Conservation (phyloP, 1,140 invertebrate species). For the Belonocnema kinseyi region DNA sequence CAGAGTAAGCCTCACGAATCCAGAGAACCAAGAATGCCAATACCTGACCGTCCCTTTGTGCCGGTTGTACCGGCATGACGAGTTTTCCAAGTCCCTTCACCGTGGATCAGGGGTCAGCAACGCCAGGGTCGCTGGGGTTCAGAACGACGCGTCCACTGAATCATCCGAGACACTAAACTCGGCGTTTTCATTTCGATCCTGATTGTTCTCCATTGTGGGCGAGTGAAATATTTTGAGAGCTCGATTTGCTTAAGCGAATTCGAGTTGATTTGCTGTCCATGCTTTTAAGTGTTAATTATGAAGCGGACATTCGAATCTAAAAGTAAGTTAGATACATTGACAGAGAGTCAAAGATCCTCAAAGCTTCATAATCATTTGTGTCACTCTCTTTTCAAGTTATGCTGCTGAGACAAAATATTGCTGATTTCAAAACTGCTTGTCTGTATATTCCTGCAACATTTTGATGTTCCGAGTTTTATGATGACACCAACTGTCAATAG, state of each 20-base stretch:
- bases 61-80: slow-evolving; percentile 34
- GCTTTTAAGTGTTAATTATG: background rate
- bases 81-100: slow-evolving; percentile 38
- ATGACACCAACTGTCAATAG: background rate
- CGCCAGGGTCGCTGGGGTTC: slow-evolving; percentile 42
- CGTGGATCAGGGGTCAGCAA: slow-evolving; percentile 41
- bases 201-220: background rate
- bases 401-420: too few species aligned
- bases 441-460: too few species aligned
- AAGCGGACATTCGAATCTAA: too few species aligned
- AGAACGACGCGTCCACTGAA: slow-evolving; percentile 7
- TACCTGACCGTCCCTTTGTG: slow-evolving; percentile 42
- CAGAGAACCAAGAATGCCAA: background rate
- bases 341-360: too few species aligned
- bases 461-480: too few species aligned
- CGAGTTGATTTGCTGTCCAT: background rate
- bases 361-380: too few species aligned
- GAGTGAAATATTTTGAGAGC: background rate
- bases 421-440: too few species aligned
- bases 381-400: too few species aligned
- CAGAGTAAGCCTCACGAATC: background rate
- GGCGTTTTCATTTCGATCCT: slow-evolving; percentile 6
- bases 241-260: background rate
- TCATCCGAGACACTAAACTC: slow-evolving; percentile 10
- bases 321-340: too few species aligned